Evolutionary conservation across 2,797 vertebrate genomes (phyloP).

Genomic region (Paguma larvata): DNA sequence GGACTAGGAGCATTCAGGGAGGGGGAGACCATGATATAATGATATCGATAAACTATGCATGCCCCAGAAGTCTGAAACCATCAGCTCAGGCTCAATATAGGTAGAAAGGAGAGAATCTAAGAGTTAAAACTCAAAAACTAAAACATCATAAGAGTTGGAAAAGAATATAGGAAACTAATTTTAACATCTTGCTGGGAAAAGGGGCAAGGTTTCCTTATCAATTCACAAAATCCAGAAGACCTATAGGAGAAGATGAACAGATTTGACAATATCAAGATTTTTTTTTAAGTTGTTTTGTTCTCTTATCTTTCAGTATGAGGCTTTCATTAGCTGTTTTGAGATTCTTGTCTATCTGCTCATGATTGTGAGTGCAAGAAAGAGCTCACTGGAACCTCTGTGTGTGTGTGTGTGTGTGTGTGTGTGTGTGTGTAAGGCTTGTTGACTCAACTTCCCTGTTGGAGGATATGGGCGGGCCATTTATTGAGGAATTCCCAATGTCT

Average conservation of each 20-base stretch:
- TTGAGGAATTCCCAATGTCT: not conserved
- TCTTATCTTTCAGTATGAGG: not conserved
- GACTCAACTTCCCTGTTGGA: not conserved
- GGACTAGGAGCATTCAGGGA: not conserved
- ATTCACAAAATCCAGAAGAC: not conserved
- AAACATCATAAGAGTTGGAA: not conserved
- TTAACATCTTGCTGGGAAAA: not conserved
- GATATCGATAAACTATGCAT: not conserved
- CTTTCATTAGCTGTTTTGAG: not conserved
- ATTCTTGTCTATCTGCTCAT: not conserved
- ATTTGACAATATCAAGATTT: not conserved
- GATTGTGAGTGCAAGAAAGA: not conserved
- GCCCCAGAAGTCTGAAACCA: not conserved
- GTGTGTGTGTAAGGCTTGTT: not conserved
- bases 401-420: too few species aligned
- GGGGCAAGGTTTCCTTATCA: not conserved
- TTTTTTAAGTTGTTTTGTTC: not conserved
- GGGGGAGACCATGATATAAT: not conserved
- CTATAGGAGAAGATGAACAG: not conserved
- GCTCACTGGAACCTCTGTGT: not conserved
- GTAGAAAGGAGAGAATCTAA: not conserved
- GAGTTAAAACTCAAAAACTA: constrained; percentile 7
- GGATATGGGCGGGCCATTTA: not conserved
- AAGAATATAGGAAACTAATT: constrained; percentile 16
- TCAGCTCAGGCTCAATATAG: not conserved